Conservation (phyloP, 2,113 vertebrate genomes). For the Orientallactaga bullata region DNA sequence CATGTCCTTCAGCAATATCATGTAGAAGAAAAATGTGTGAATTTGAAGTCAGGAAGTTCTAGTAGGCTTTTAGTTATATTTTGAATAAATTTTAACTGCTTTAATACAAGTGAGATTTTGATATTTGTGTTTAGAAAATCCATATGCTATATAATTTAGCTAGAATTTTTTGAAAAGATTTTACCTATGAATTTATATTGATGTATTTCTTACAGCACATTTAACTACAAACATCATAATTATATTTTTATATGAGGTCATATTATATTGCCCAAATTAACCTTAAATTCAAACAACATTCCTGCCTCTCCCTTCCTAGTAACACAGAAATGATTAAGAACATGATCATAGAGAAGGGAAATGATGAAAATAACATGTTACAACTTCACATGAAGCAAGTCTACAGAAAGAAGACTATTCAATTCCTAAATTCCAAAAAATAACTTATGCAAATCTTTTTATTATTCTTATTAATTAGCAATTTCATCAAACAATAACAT, state of each 20-base stretch:
- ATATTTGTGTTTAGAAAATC: background rate
- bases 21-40: background rate
- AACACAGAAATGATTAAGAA: background rate
- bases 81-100: slow-evolving; percentile 3
- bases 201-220: background rate
- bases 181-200: background rate
- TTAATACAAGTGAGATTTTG: background rate
- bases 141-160: background rate
- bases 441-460: background rate
- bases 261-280: too few species aligned
- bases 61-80: background rate
- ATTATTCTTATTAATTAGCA: background rate
- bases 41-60: background rate
- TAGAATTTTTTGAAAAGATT: background rate
- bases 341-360: background rate
- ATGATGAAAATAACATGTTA: background rate
- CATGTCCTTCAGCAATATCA: background rate
- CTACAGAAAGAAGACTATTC: background rate
- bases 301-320: too few species aligned
- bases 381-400: background rate
- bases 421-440: too few species aligned
- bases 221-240: too few species aligned
- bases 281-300: too few species aligned
- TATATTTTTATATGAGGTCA: too few species aligned
- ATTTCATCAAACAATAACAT: background rate